phyloP scores from a whole-genome alignment of 2,888 invertebrate genomes.

The Tetheella fluctuosa region DNA sequence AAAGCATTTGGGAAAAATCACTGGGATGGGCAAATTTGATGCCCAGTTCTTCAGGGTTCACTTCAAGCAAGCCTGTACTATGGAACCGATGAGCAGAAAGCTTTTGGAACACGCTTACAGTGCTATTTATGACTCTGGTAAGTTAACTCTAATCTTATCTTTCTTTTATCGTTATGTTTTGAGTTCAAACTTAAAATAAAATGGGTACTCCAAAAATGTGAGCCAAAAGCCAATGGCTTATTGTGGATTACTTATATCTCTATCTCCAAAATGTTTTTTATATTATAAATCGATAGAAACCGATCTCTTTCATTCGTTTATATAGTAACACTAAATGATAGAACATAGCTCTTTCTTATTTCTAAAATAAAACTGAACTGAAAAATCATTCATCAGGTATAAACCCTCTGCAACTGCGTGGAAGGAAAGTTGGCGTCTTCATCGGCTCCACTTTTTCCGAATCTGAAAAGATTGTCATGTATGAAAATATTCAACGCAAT shows the following conservation, averaged over 20 bases:
- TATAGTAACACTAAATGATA: too few species aligned
- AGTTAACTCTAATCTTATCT: conserved; percentile 2
- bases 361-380: background rate
- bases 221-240: too few species aligned
- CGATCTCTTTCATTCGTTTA: too few species aligned
- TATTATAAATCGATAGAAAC: too few species aligned
- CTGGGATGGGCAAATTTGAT: conserved; percentile 86
- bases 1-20: conserved; percentile 85
- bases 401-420: conserved; percentile 77
- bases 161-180: background rate
- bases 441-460: conserved; percentile 80
- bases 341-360: too few species aligned
- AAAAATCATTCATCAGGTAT: conserved; percentile 40
- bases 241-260: too few species aligned
- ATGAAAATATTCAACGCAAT: conserved; percentile 35
- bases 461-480: conserved; percentile 77
- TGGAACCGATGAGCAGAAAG: conserved; percentile 88
- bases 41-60: conserved; percentile 87
- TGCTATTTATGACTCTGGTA: conserved; percentile 87
- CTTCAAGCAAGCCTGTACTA: conserved; percentile 83
- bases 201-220: too few species aligned
- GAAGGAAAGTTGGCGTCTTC: conserved; percentile 77
- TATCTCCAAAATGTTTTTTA: too few species aligned
- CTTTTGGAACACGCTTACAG: conserved; percentile 88
- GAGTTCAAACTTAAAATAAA: background rate